Base-by-base conservation (phyloP, 1,140 invertebrate species). In the Pseudomyrmex sp. region DNA sequence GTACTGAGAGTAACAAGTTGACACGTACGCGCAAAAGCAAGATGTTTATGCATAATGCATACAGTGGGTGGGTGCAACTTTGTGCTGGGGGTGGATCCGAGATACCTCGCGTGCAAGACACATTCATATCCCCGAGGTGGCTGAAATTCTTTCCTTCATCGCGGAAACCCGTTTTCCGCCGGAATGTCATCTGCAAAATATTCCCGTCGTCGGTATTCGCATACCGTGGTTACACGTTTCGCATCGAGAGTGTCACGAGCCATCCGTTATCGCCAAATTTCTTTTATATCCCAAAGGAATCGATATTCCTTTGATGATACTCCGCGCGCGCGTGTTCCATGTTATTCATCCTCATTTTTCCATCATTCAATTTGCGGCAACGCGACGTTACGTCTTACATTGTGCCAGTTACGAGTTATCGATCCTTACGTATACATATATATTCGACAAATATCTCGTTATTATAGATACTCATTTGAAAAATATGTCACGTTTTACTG, bases 41-140 rank as follows among this genome's bases (percentile, higher is more conserved):
- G 15, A 79, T 79, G 63, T 79, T 79, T 79, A 48, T 69, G 52
- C 76, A 69, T 69, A 69, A 69, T 58, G 52, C 44, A 79, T 69
- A 58, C 13, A 13, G 2, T 23, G 26, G 44, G 0, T 52, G 46
- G 59, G 63, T 58, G 35, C 35, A 35, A 5, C 35, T 35, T 35
- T 44, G 72, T 74, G 18, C 61, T 7, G 35, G 0, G 35, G 52
- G 10, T 46, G 35, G 35, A 56, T 79, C 10, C 65, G 0, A 69
- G 35, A n/a, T 59, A 54, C 4, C 20, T 79, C 44, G 18, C 20
- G 52, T 15, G 23, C 65, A 59, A 79, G 13, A 56, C 52, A 56
- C 52, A 56, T 46, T 58, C 10, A 2, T 4, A 8, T 58, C 35
- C 20, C 65, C n/a, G 35, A 35, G 10, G 18, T 56, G 63, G 9